Base-by-base conservation (phyloP, 2,888 invertebrate genomes). In the Diloba caeruleocephala region DNA sequence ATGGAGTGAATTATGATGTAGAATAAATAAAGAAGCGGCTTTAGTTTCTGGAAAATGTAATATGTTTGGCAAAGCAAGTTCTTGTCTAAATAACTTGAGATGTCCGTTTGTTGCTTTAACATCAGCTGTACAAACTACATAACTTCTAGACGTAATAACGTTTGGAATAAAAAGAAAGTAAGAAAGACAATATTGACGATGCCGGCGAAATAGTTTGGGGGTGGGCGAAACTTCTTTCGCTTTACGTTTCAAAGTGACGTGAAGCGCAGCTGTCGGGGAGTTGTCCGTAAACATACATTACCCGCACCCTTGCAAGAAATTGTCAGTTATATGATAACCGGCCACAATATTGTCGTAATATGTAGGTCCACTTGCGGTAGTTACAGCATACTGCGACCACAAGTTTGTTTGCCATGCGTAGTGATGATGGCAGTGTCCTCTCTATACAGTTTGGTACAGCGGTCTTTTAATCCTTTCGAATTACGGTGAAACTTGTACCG, bases 241-340 rank as follows among this genome's bases (percentile, higher is more conserved):
- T n/a, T n/a, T n/a, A n/a, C n/a, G n/a, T n/a, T n/a, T n/a, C n/a
- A 31, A 51, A 38, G 41, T 52, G 50, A 45, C 23, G 39, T 43
- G 21, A 9, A 36, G 17, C 50, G 17, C 71, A 67, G 56, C 59
- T 68, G 69, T 43, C 12, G 55, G 10, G 4, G 31, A 55, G 39
- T 50, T 19, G 29, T 52, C 29, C 26, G 42, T 41, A 66, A 65
- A 65, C 45, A 65, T 42, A 65, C 56, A 65, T 70, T 64, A 65
- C 42, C 48, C 65, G 44, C 58, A 54, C 48, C 59, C 59, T 59
- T 32, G 50, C 42, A 14, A 4, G 36, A 17, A 21, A 5, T 7
- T 26, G 10, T 12, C 26, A 10, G 9, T n/a, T 41, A 14, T 29
- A 32, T 34, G 26, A 41, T 34, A 51, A 33, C 33, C 21, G 3